Evolutionary conservation across 2,113 vertebrate genomes (phyloP), one percentile per base, ranked within the genome.

Genomic region (Mohoua ochrocephala): DNA sequence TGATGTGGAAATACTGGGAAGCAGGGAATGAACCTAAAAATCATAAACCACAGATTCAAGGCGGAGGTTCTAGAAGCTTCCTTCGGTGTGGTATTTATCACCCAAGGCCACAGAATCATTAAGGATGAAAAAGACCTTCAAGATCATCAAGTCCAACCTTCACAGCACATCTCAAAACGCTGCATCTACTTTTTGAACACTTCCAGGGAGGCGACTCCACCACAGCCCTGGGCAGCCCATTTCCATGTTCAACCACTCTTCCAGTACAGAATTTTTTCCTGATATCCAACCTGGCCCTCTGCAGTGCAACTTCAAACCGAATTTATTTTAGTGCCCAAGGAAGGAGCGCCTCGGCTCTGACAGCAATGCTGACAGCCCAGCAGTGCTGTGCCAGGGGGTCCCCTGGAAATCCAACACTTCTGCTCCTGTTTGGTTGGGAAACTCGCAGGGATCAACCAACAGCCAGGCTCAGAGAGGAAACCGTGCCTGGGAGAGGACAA

Each of bases 361-460:
- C 24, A 35, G 70, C 69, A 3, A 1, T 1, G 45, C 0, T 33
- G 67, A 9, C 21, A 87, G 70, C 61, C 20, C 59, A 35, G 47
- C 28, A 44, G 35, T 3, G 14, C 0, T 5, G 37, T 27, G 24
- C 37, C 41, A 35, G 63, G 59, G 37, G 10, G 1, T 45, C 49
- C 52, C 54, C 41, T 60, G 20, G 67, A 39, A 41, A 21, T 7
- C 52, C 10, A 31, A 3, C 19, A 6, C 17, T 7, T 13, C 30
- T 20, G 4, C 6, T 41, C 27, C 23, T 69, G 59, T 93, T 89
- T 78, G 65, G 80, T 70, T 73, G 64, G 68, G 90, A 84, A 94
- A 74, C 35, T 54, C 71, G 7, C 10, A 7, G 64, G 68, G 37
- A 82, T 14, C 78, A 11, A 64, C 53, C 42, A 80, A 26, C 53